These are phyloP conservation scores for Troilus luridus DNA, from an alignment of 2,888 invertebrate species.

Conservation along the genomic window DNA sequence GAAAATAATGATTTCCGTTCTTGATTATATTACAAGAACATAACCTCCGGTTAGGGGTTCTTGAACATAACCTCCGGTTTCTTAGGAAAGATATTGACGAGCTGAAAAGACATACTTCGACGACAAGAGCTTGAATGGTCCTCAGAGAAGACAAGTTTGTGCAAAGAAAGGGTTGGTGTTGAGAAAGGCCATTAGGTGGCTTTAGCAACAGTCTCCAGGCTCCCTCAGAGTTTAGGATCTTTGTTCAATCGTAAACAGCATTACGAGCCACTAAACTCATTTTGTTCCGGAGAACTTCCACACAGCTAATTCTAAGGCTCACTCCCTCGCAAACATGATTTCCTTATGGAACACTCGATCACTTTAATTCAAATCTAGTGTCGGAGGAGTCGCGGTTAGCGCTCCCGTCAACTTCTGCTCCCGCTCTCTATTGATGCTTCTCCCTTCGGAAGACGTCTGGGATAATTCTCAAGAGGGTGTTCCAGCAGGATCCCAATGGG, in stretches of 20 bases:
- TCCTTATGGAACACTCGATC: constrained; percentile 43
- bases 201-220: neutral
- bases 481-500: neutral
- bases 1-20: too few relatives aligned
- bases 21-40: too few relatives aligned
- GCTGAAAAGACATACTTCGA: neutral
- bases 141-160: neutral
- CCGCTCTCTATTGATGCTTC: neutral
- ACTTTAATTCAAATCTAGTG: constrained; percentile 45
- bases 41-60: too few relatives aligned
- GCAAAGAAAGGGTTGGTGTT: constrained; percentile 21
- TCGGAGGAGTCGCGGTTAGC: constrained; percentile 18
- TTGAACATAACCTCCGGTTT: too few relatives aligned
- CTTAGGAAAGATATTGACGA: neutral
- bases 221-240: constrained; percentile 21
- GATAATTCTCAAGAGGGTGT: neutral
- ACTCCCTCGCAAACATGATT: constrained; percentile 23
- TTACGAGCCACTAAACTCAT: constrained; percentile 47
- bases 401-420: constrained; percentile 12
- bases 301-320: neutral
- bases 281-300: constrained; percentile 2
- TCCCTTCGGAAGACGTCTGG: neutral
- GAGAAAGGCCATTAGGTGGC: constrained; percentile 47
- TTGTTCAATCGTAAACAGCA: constrained; percentile 47
- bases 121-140: neutral